A percentile compares a stretch with the other conserved stretches of the same genome.
Conservation (phyloP, 2,113 vertebrate species). For the Eurystomus gularis region DNA sequence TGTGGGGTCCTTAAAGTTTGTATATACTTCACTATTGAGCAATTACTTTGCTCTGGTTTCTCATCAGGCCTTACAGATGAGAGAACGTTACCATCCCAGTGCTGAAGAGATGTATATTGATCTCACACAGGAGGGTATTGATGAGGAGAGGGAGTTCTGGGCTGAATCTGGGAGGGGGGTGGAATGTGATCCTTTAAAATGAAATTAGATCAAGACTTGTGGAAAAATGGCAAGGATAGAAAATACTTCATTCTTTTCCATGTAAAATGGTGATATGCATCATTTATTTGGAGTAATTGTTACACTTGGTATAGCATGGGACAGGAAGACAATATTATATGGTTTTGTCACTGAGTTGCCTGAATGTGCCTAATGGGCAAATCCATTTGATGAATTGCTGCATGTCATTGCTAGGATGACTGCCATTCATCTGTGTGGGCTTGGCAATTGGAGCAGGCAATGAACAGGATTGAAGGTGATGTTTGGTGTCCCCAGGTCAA, state of each 20-base stretch:
- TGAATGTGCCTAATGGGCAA: neutral
- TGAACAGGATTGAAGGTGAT: neutral
- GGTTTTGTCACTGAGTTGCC: neutral
- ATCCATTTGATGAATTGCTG: neutral
- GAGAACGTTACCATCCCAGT: neutral
- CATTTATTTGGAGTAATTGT: neutral
- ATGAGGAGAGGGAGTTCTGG: no score
- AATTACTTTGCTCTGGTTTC: neutral
- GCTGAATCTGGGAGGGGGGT: neutral
- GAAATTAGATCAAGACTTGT: neutral
- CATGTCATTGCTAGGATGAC: neutral
- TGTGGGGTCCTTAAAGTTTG: rapidly evolving
- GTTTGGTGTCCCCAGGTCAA: neutral
- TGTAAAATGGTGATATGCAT: rapidly evolving
- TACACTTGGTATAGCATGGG: neutral
- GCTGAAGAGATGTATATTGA: neutral
- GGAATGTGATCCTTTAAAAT: neutral
- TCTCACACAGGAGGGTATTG: neutral
- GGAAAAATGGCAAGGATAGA: neutral
- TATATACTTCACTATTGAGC: neutral
- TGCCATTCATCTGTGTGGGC: neutral
- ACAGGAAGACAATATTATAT: neutral
- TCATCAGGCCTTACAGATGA: neutral
- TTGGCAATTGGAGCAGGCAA: neutral
- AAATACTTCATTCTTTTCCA: neutral